Conservation (phyloP, 2,888 invertebrate species). For the Drosophila greeni region DNA sequence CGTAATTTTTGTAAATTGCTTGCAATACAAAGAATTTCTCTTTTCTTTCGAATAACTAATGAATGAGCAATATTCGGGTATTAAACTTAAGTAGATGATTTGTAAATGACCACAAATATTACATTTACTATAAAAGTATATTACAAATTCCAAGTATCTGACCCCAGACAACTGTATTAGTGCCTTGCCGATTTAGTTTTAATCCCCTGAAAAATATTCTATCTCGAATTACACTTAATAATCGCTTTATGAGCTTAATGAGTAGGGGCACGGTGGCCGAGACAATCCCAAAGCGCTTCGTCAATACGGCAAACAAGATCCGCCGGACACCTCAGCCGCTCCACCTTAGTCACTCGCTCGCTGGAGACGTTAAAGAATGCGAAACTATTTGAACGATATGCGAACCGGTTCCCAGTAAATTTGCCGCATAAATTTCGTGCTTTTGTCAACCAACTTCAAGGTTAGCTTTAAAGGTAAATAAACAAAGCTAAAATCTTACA, state of each 20-base stretch:
- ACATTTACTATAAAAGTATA: no score
- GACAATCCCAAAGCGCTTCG: constrained; percentile 15
- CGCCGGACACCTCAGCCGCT: constrained; percentile 5
- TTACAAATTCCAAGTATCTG: no score
- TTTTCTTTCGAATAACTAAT: background rate
- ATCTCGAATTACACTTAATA: constrained; percentile 28
- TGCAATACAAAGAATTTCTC: background rate
- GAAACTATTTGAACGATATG: constrained; percentile 26
- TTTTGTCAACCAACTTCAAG: constrained; percentile 53
- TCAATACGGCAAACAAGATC: constrained; percentile 18
- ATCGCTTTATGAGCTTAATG: constrained; percentile 23
- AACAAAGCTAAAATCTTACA: constrained; percentile 13
- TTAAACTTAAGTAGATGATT: no score
- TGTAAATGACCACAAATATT: no score
- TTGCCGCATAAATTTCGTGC: constrained; percentile 45
- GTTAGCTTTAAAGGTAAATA: constrained; percentile 48
- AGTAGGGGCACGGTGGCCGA: background rate
- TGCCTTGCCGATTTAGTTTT: background rate
- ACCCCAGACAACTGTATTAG: no score
- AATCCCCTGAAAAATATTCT: background rate
- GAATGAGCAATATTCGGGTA: no score
- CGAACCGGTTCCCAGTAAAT: constrained; percentile 54
- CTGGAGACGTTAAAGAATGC: constrained; percentile 20
- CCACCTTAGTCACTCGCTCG: constrained; percentile 7
- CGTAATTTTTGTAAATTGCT: background rate